phyloP scores from a whole-genome alignment of 2,797 vertebrate species.

The Coregonus sp. region DNA sequence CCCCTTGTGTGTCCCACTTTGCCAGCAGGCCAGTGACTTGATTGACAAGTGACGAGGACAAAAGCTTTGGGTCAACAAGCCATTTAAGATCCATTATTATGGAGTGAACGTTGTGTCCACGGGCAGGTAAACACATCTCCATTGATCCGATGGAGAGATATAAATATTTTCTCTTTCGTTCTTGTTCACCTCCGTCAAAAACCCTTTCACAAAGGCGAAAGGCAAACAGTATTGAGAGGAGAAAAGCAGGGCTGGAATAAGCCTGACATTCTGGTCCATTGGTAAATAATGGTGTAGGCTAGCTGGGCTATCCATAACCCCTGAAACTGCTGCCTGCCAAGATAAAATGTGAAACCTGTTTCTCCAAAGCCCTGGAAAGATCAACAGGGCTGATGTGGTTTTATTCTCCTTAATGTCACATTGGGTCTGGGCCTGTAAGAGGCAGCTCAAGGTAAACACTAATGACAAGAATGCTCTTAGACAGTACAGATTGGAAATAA shows the following conservation, averaged over 20 bases:
- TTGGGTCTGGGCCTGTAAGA: slow-evolving; percentile 69
- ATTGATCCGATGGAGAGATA: slow-evolving; percentile 93
- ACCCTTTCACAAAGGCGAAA: slow-evolving; percentile 84
- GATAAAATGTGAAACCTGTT: slow-evolving; percentile 86
- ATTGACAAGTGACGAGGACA: slow-evolving; percentile 90
- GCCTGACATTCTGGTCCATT: slow-evolving; percentile 84
- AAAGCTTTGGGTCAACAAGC: slow-evolving; percentile 90
- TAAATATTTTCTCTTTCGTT: slow-evolving; percentile 82
- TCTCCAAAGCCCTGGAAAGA: slow-evolving; percentile 78
- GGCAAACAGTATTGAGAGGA: slow-evolving; percentile 85
- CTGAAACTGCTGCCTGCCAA: slow-evolving; percentile 87
- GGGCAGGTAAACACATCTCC: slow-evolving; percentile 93
- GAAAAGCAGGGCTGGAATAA: slow-evolving; percentile 81
- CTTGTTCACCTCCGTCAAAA: slow-evolving; percentile 87
- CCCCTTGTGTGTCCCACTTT: slow-evolving; percentile 74
- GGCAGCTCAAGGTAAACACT: slow-evolving; percentile 70
- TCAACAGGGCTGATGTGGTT: slow-evolving; percentile 77
- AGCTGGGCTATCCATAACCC: slow-evolving; percentile 87
- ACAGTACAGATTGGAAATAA: too few relatives aligned
- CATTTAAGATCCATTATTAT: slow-evolving; percentile 94
- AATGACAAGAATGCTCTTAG: slow-evolving; percentile 70
- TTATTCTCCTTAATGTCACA: slow-evolving; percentile 79
- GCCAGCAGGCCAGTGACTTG: slow-evolving; percentile 73
- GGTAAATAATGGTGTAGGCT: slow-evolving; percentile 88
- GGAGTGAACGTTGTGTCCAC: slow-evolving; percentile 83